Evolutionary conservation across 2,113 vertebrate genomes (phyloP), one percentile per base, ranked within the genome.

Genomic region (Perccottus glenii): DNA sequence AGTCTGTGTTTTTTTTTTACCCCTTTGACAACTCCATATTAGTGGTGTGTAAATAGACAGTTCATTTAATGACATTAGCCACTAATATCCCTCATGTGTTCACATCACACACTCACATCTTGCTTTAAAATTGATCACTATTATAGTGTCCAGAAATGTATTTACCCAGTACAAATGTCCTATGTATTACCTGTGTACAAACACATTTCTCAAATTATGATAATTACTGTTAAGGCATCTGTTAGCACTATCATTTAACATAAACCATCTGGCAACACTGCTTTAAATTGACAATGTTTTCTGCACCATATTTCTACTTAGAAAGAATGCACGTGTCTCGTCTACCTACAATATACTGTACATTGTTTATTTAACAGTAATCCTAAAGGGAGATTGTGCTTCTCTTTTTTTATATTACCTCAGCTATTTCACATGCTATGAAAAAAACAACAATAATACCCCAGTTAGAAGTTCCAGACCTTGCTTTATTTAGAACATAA

Each of bases 391-490:
- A 27, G 19, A 27, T 27, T 3, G 1, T 27, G 19, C 19, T 27
- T 27, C 19, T 27, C 19, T 27, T 27, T 27, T 27, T 27, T 27
- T 2, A 27, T 27, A 27, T 27, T 47, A 47, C 50, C 6, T 66
- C 35, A 62, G 55, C 74, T 19, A 49, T 60, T 62, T 12, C 36
- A 63, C 19, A 27, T 27, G 19, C 19, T 3, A 27, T 27, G 19
- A 27, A 27, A 27, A 27, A 27, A 27, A 27, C 19, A 69, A 64
- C n/a, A 69, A 60, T 44, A 53, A 63, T 76, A 62, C 80, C 83
- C 33, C 44, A 44, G 68, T 45, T 60, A 69, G 66, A 80, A 73
- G 55, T 79, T 64, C 52, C 67, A 75, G 70, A 70, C 49, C 66
- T 63, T 12, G 9, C 40, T 73, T 52, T 68, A 62, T 75, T 77